phyloP scores from a whole-genome alignment of 2,113 vertebrate species.

The mouse (Mus musculus) region GRCm39 chr10:118431501-118432000 shows the following conservation, averaged over 20 bases:
- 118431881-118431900: background rate
- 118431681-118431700: background rate
- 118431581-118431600: too few relatives aligned
- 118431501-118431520: background rate
- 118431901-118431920: background rate
- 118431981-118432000: background rate
- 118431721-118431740: background rate
- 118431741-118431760: background rate
- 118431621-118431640: constrained; percentile 36
- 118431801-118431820: background rate
- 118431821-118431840: constrained; percentile 2
- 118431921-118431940: background rate
- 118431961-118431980: background rate
- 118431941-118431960: background rate
- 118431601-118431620: constrained; percentile 19
- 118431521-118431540: background rate
- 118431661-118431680: background rate
- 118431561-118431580: background rate
- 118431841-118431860: background rate
- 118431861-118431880: background rate
- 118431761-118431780: background rate
- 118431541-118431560: background rate
- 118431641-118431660: background rate
- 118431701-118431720: background rate
- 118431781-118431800: background rate